Percentiles rank a stretch among this genome's conserved stretches.
Evolutionary conservation across 2,797 vertebrate genomes (phyloP).

Genomic region (Enteromius fasciolatus): DNA sequence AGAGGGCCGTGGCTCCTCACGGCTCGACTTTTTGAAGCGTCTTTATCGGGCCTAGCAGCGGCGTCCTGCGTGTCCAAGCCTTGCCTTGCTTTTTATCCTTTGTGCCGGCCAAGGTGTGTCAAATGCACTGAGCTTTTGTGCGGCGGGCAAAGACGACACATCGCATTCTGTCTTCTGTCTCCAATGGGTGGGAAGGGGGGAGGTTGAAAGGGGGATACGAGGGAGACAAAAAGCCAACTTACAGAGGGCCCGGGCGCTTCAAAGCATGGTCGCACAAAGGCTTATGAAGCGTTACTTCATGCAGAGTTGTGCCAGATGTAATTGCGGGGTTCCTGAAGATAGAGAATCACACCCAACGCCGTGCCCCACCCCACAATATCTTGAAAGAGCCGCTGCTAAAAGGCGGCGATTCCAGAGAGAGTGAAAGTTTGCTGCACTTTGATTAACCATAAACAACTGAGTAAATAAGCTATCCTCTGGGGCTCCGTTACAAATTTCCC

Average conservation of each 20-base stretch:
- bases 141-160: conserved; percentile 75
- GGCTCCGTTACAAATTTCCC: conserved; percentile 66
- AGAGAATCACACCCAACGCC: conserved; percentile 74
- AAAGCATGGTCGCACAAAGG: conserved; percentile 79
- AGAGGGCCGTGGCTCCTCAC: conserved; percentile 71
- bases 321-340: conserved; percentile 80
- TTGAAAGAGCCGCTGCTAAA: conserved; percentile 71
- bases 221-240: conserved; percentile 77
- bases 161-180: conserved; percentile 82
- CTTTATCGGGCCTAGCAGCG: conserved; percentile 81
- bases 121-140: conserved; percentile 80
- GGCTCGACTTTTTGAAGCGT: conserved; percentile 80
- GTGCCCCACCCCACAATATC: conserved; percentile 68
- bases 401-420: conserved; percentile 63
- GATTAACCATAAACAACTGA: conserved; percentile 73
- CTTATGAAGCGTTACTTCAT: conserved; percentile 80
- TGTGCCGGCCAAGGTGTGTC: conserved; percentile 84
- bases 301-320: conserved; percentile 84
- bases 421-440: conserved; percentile 74
- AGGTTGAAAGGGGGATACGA: conserved; percentile 27
- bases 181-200: conserved; percentile 66
- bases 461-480: conserved; percentile 72
- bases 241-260: conserved; percentile 75
- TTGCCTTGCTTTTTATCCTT: conserved; percentile 81
- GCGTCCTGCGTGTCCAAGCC: conserved; percentile 77